These are phyloP conservation scores for Bactericera cockerelli DNA, from an alignment of 1,140 invertebrate species.

Conservation along the genomic window DNA sequence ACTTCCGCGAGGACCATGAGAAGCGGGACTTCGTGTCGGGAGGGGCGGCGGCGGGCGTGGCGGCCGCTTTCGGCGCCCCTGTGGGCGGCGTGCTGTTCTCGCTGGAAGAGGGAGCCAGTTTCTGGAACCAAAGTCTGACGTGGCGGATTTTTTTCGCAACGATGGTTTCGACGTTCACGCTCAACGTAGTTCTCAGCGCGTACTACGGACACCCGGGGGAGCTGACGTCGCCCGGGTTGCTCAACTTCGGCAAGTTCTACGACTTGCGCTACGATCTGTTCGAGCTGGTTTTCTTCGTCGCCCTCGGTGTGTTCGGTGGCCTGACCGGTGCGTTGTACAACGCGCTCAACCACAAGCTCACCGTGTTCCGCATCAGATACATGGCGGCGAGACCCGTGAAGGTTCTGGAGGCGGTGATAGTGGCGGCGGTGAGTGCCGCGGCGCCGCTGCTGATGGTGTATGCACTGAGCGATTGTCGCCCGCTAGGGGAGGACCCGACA, in stretches of 20 bases:
- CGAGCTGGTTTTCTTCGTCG: slow-evolving; percentile 81
- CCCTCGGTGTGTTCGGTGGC: slow-evolving; percentile 82
- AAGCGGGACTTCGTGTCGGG: slow-evolving; percentile 97
- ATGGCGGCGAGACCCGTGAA: slow-evolving; percentile 30
- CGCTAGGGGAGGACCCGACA: slow-evolving; percentile 55
- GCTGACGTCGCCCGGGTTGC: slow-evolving; percentile 55
- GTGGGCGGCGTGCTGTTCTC: slow-evolving; percentile 95
- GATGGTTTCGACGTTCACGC: slow-evolving; percentile 89
- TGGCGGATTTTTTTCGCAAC: slow-evolving; percentile 97
- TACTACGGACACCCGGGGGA: slow-evolving; percentile 62
- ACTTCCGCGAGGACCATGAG: slow-evolving; percentile 91
- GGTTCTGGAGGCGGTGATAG: slow-evolving; percentile 70
- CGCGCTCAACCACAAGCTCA: slow-evolving; percentile 75
- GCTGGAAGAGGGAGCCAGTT: slow-evolving; percentile 95
- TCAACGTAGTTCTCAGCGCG: slow-evolving; percentile 78
- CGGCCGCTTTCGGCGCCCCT: slow-evolving; percentile 92
- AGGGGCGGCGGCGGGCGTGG: slow-evolving; percentile 90
- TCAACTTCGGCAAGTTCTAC: slow-evolving; percentile 95
- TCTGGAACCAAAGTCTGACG: slow-evolving; percentile 95
- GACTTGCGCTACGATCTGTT: slow-evolving; percentile 72
- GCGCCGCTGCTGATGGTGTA: slow-evolving; percentile 81
- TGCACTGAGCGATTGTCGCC: slow-evolving; percentile 70
- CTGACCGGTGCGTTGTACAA: slow-evolving; percentile 89
- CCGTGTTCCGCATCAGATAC: slow-evolving; percentile 70
- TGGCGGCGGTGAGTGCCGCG: slow-evolving; percentile 68